These are phyloP conservation scores for Lepidocyrtinus sp. DNA, from an alignment of 2,888 invertebrate species.

Conservation along the genomic window DNA sequence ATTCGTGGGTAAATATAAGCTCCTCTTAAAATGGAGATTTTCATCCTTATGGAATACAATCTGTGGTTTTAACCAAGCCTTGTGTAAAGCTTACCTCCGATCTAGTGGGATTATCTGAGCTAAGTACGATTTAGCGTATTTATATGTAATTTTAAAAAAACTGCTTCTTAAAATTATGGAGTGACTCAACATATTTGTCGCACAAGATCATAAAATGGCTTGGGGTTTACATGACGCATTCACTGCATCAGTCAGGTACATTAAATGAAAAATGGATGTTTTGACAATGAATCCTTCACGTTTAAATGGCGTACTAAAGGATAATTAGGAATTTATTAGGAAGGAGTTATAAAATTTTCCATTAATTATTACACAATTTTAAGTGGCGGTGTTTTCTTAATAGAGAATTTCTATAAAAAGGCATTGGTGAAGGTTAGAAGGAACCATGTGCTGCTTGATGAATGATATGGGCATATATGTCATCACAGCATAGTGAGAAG, in stretches of 20 bases:
- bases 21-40: too few species aligned
- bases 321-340: background rate
- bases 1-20: too few species aligned
- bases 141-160: background rate
- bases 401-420: conserved; percentile 13
- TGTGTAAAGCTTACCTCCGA: too few species aligned
- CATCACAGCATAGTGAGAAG: background rate
- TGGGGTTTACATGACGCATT: too few species aligned
- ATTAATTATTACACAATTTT: background rate
- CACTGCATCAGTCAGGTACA: background rate
- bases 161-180: background rate
- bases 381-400: background rate
- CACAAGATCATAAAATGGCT: too few species aligned
- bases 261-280: conserved; percentile 20
- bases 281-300: conserved; percentile 39
- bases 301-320: background rate
- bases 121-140: background rate
- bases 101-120: too few species aligned
- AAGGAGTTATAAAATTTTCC: background rate
- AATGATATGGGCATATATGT: background rate
- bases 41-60: too few species aligned
- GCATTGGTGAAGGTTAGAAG: background rate
- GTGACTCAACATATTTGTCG: background rate
- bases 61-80: too few species aligned
- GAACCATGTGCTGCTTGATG: background rate